A percentile compares a stretch with the other conserved stretches of the same genome.
Conservation (phyloP, 2,113 vertebrate species). For the Speoplatyrhinus poulsoni region DNA sequence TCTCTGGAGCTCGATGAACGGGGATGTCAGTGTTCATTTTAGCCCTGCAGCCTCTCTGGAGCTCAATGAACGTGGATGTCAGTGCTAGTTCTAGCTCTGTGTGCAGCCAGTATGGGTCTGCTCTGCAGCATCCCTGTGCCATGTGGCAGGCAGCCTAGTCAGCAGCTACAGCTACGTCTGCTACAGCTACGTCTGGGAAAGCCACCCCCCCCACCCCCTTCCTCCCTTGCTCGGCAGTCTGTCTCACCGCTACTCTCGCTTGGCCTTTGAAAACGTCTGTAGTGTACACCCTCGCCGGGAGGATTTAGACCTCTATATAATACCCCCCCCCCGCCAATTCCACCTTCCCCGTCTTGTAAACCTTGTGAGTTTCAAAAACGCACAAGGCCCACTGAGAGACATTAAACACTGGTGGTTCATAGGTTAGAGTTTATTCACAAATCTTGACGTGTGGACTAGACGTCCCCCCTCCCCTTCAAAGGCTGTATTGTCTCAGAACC, state of each 20-base stretch:
- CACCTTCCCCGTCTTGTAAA: too few species aligned
- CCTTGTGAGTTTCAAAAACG: too few species aligned
- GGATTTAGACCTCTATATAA: slow-evolving; percentile 1
- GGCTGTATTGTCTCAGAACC: slow-evolving; percentile 12
- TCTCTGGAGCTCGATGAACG: too few species aligned
- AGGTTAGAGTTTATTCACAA: too few species aligned
- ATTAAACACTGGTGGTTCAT: too few species aligned
- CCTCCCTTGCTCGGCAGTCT: too few species aligned
- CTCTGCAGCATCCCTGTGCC: slow-evolving; percentile 2
- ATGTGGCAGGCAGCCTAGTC: slow-evolving; percentile 52
- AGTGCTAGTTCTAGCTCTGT: slow-evolving; percentile 18
- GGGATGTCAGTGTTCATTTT: too few species aligned
- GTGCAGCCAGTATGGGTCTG: slow-evolving; percentile 12
- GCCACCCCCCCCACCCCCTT: slow-evolving; percentile 37
- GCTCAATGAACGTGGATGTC: too few species aligned
- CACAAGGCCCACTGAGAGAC: too few species aligned
- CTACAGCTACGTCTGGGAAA: slow-evolving; percentile 58
- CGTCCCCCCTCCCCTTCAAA: slow-evolving; percentile 3
- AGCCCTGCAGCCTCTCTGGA: too few species aligned
- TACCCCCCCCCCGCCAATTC: too few species aligned
- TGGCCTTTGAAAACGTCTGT: slow-evolving; percentile 7
- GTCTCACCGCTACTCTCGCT: not conserved
- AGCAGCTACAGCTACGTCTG: slow-evolving; percentile 55
- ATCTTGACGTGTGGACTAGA: too few species aligned
- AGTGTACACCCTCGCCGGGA: not conserved